Base-by-base conservation (phyloP, 2,888 invertebrate genomes). In the Ornithoptera priamus region DNA sequence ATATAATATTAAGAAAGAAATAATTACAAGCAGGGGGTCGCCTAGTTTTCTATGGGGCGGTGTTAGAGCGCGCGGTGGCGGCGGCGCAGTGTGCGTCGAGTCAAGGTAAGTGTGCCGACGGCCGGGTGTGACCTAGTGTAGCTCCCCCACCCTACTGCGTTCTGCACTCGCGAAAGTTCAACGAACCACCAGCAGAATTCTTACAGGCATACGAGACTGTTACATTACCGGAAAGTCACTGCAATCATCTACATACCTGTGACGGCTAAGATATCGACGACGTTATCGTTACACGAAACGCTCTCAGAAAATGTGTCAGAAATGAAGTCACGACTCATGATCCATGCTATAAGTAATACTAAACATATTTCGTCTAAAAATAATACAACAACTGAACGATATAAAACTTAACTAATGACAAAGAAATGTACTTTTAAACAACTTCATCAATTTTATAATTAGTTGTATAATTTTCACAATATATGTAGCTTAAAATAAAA, bases 71-170 rank as follows among this genome's bases (percentile, higher is more conserved):
- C 78, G 76, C 75, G 71, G 77, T 78, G 77, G 77, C 79, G 75
- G 76, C 82, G 76, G 76, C 79, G 80, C 75, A 79, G 81, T 81
- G 83, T 86, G 86, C 86, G 87, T 82, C 82, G 85, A 92, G 90
- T 92, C 92, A 92, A 92, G 92, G 92, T 92, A 92, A 92, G 91
- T 92, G 89, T 90, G 92, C 85, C 92, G 88, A 91, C 85, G 92
- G 88, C 91, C 92, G 84, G 85, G 85, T 83, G 82, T 91, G 92
- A 92, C 92, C 92, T 86, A 92, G 86, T 92, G 88, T 82, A 80
- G 86, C 83, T 85, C 88, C 90, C 89, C 90, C 88, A 83, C 88
- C 85, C 85, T 85, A 77, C 82, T 85, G 84, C 85, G 89, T 88
- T 91, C 90, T 91, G 92, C 90, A 92, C 88, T 91, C 89, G 88